A percentile compares a stretch with the other conserved stretches of the same genome.
Evolutionary conservation across 2,797 vertebrate genomes (phyloP).

Genomic region (Xiphophorus birchmanni): DNA sequence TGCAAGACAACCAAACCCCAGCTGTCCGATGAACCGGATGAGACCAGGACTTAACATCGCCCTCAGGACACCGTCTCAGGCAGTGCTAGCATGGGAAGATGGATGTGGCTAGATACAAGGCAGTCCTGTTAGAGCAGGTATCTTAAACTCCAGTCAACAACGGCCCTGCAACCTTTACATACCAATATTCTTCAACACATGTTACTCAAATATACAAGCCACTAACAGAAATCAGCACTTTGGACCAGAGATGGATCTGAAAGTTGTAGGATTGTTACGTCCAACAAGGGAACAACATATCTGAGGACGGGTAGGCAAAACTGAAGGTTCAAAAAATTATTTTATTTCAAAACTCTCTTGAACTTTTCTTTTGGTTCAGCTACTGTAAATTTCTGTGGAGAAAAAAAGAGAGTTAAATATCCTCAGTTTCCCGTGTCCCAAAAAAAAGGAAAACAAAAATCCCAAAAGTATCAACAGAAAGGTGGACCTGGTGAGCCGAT

Average conservation of each 20-base stretch:
- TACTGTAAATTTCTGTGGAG: too few species aligned
- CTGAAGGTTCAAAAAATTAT: too few species aligned
- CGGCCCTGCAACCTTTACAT: not conserved
- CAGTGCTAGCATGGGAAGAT: not conserved
- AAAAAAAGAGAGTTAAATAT: too few species aligned
- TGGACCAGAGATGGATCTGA: not conserved
- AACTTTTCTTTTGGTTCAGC: too few species aligned
- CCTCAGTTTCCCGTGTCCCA: too few species aligned
- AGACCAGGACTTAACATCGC: not conserved
- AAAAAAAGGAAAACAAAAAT: too few species aligned
- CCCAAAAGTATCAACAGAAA: too few species aligned
- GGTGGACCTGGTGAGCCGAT: too few species aligned
- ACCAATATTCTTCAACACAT: not conserved
- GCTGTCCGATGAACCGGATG: not conserved
- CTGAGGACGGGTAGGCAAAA: too few species aligned
- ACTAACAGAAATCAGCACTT: not conserved
- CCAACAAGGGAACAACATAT: too few species aligned
- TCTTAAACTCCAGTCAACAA: not conserved
- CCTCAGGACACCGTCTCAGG: not conserved
- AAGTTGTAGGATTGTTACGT: not conserved
- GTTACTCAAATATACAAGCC: not conserved
- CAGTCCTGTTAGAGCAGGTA: not conserved
- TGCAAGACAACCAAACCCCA: not conserved
- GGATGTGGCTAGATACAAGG: not conserved
- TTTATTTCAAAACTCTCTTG: too few species aligned